These are phyloP conservation scores for Pogona vitticeps DNA, from an alignment of 2,113 vertebrate species.

Conservation along the genomic window DNA sequence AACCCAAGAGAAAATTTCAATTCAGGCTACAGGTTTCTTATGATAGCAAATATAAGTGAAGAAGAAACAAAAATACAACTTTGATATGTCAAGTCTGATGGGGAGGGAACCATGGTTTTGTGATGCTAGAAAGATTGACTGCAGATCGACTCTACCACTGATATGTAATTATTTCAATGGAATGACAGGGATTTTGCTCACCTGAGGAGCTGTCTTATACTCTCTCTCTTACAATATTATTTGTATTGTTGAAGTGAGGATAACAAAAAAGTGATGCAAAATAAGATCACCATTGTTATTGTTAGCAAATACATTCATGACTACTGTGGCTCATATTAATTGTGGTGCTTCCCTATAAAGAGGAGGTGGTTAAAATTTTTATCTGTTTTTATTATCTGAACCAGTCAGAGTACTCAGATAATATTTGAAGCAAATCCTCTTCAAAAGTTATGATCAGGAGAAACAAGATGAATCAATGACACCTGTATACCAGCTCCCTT, in stretches of 20 bases:
- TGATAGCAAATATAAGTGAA: not conserved
- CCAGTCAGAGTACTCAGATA: constrained; percentile 42
- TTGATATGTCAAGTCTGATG: not conserved
- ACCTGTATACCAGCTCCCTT: constrained; percentile 43
- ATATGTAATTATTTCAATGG: not conserved
- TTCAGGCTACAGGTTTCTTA: not conserved
- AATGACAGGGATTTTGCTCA: not conserved
- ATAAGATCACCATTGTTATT: constrained; percentile 33
- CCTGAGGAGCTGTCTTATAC: constrained; percentile 10
- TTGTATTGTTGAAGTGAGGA: constrained; percentile 32
- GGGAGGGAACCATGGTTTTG: not conserved
- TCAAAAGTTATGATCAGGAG: constrained; percentile 43
- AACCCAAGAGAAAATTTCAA: too few relatives aligned
- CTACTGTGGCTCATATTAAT: constrained; percentile 48
- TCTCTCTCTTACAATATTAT: constrained; percentile 9
- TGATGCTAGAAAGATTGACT: not conserved
- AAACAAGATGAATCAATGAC: constrained; percentile 47
- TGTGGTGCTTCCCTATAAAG: not conserved
- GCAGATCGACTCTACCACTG: not conserved
- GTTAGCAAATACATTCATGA: constrained; percentile 34
- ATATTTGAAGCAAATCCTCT: constrained; percentile 57
- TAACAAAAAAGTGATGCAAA: constrained; percentile 20
- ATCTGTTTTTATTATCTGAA: too few relatives aligned
- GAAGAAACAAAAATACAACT: not conserved
- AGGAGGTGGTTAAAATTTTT: constrained; percentile 38